Percentiles rank a stretch among this genome's conserved stretches.
Evolutionary conservation across 2,113 vertebrate species (phyloP).

Genomic region (Melanotaenia duboulayi): DNA sequence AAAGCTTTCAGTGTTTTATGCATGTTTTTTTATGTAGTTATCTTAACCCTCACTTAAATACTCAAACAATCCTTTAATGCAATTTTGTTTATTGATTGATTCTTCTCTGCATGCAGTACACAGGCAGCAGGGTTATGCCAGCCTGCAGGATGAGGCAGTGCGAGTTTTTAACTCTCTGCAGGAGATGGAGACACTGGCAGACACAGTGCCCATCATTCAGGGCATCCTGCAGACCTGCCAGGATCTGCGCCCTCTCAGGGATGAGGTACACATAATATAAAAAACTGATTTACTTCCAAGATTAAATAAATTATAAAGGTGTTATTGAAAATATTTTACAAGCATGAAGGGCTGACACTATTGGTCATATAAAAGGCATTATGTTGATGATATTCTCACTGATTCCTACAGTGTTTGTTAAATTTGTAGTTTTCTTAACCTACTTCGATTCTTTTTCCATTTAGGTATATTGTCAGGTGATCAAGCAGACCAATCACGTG

Average conservation of each 20-base stretch:
- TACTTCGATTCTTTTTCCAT: neutral
- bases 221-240: constrained; percentile 95
- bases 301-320: neutral
- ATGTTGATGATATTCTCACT: neutral
- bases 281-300: neutral
- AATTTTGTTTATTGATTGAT: neutral
- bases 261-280: constrained; percentile 77
- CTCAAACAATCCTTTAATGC: neutral
- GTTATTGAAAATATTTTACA: no score
- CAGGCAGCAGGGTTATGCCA: constrained; percentile 91
- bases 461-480: constrained; percentile 91
- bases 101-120: constrained; percentile 80
- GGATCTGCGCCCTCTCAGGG: constrained; percentile 89
- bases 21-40: neutral
- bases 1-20: no score
- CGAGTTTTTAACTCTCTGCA: constrained; percentile 94
- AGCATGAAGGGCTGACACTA: no score
- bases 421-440: neutral
- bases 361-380: no score
- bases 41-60: neutral
- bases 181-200: constrained; percentile 91
- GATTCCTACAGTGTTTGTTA: neutral
- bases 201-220: constrained; percentile 93
- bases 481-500: constrained; percentile 95
- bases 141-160: constrained; percentile 93